Base-by-base conservation (phyloP, 1,140 invertebrate species). In the Arctopsyche grandis region DNA sequence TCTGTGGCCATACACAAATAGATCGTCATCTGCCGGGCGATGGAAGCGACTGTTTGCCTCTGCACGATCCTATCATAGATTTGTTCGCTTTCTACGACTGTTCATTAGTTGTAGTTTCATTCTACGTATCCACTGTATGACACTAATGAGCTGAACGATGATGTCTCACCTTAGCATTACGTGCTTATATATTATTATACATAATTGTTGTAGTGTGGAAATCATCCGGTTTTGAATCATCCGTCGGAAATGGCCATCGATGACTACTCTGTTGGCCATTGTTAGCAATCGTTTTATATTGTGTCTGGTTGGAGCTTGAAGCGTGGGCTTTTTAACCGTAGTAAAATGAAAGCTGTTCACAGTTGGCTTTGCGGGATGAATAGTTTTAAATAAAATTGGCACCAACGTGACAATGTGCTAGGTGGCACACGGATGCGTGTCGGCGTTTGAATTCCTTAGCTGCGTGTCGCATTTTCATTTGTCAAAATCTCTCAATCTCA, bases 381-480 rank as follows among this genome's bases (percentile, higher is more conserved):
- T 24, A 66, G 63, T 66, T 66, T 66, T 66, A 66, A 66, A 66
- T 66, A 66, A 66, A 66, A 22, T 66, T 66, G 63, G 63, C 63
- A 66, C 22, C 19, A 24, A 66, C 19, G 24, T 66, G 63, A 66
- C 63, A 66, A 66, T 66, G 63, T 66, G 63, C 63, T 66, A 19
- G 63, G 63, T 66, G 63, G 63, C 21, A 66, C 21, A 66, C 63
- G 63, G 63, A 66, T 66, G 63, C 63, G 63, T 66, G 63, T 66
- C 63, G 63, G 22, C 10, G 63, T 66, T 66, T 26, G 63, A 66
- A 66, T 66, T 66, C 63, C 24, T 66, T 22, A 26, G 24, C 63
- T 66, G 63, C 63, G 63, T 66, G 63, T 38, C 69, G 69, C 69
- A 48, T 48, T 71, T 71, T 44, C 69, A 48, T 71, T 71, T 48